Evolutionary conservation across 2,888 invertebrate species (phyloP), one percentile per base, ranked within the genome.

Genomic region (Heliconius aoede): DNA sequence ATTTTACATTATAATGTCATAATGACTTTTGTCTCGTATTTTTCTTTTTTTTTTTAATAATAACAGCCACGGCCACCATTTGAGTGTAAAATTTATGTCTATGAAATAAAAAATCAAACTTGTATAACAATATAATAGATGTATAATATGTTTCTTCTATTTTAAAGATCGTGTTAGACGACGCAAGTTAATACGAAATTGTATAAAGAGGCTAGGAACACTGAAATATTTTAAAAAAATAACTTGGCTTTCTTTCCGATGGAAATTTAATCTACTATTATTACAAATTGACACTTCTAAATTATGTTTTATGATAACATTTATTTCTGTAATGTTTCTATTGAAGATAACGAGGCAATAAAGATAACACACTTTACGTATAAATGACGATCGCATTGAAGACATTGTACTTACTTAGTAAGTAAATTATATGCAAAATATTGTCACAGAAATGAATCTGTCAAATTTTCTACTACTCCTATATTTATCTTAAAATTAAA

Each of bases 1-100:
- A 74, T 77, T 74, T 76, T 78, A 60, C 72, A 40, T 36, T 60
- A 36, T 72, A 72, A 58, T 58, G 36, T 32, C 36, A 69, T 72
- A 72, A 60, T 24, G 72, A 61, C 21, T 61, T 72, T 60, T 72
- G 40, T 60, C 26, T 32, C 24, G 30, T 60, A 26, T 72, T 26
- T 58, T 60, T 24, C 9, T 28, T 26, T 30, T 51, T 46, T 8
- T 15, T 55, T n/a, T n/a, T 55, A 1, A n/a, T n/a, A 24, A 58
- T 32, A 24, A 32, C 18, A 30, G 24, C 13, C 30, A 32, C 7
- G 1, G 32, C 13, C 30, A 32, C 1, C 1, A n/a, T 64, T 64
- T 64, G n/a, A 4, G 55, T 46, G 46, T 46, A 3, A 46, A 46
- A 46, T 18, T 21, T 4, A 13, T 21, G 7, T 46, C 7, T 21